phyloP scores from a whole-genome alignment of 2,888 invertebrate species.

The Nephrotoma guestfalica region DNA sequence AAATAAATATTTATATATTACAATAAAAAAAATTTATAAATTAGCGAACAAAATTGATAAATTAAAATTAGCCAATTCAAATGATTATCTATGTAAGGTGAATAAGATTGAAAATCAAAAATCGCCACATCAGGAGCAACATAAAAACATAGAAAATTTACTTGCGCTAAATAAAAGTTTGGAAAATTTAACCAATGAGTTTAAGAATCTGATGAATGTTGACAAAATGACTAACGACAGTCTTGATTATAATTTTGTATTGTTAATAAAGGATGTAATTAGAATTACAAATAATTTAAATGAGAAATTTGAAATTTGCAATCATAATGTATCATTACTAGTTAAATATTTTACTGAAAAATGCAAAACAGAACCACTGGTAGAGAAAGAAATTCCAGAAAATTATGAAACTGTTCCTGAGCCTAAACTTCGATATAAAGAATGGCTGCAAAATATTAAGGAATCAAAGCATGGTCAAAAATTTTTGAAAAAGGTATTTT shows the following conservation, averaged over 20 bases:
- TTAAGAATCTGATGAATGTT: background rate
- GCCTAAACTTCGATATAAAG: constrained; percentile 16
- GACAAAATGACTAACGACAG: background rate
- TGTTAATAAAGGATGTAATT: background rate
- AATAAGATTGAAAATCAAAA: background rate
- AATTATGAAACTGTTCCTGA: constrained; percentile 14
- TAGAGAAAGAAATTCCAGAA: constrained; percentile 7
- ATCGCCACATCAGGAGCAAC: background rate
- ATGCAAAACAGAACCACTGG: background rate
- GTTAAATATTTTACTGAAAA: background rate
- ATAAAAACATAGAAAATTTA: background rate
- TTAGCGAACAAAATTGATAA: background rate
- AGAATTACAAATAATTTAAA: background rate
- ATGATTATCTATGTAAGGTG: background rate
- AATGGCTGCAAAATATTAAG: constrained; percentile 29
- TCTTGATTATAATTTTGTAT: background rate
- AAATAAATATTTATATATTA: background rate
- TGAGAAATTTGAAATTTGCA: background rate
- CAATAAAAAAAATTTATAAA: background rate
- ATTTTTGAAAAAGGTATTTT: constrained; percentile 24
- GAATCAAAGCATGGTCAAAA: constrained; percentile 22
- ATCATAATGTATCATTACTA: background rate
- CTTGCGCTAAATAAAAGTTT: background rate
- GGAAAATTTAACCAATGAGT: background rate
- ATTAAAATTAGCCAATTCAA: background rate